Evolutionary conservation across 2,888 invertebrate genomes (phyloP).

Genomic region (Lordiphosa andalusiaca): DNA sequence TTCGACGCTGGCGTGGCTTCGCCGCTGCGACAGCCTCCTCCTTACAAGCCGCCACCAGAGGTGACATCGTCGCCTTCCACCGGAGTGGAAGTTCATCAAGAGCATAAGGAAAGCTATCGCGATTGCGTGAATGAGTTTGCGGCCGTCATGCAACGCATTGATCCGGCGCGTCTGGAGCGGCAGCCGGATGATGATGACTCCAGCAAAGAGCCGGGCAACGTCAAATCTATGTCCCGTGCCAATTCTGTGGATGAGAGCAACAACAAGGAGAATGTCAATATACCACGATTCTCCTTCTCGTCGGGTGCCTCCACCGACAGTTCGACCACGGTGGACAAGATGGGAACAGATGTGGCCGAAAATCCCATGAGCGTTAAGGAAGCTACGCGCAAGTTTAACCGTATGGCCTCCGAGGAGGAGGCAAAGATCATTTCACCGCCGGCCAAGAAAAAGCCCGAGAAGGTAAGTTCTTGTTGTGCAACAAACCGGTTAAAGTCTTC

Average conservation of each 20-base stretch:
- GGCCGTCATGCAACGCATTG: conserved; percentile 71
- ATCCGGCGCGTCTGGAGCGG: conserved; percentile 57
- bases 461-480: conserved; percentile 82
- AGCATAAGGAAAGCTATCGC: conserved; percentile 76
- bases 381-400: conserved; percentile 94
- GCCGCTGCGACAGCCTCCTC: conserved; percentile 80
- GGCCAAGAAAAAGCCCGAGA: conserved; percentile 82
- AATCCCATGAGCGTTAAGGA: conserved; percentile 93
- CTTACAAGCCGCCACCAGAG: conserved; percentile 82
- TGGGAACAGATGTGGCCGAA: conserved; percentile 78
- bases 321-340: conserved; percentile 47
- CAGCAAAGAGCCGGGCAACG: background rate
- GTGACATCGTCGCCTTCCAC: conserved; percentile 32
- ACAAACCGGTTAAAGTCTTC: conserved; percentile 51
- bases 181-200: conserved; percentile 20
- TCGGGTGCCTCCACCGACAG: conserved; percentile 71
- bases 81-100: conserved; percentile 45
- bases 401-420: conserved; percentile 91
- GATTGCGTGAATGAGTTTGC: conserved; percentile 79
- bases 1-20: conserved; percentile 63
- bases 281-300: conserved; percentile 74
- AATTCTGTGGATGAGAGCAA: conserved; percentile 80
- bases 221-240: conserved; percentile 74
- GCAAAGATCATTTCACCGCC: conserved; percentile 82
- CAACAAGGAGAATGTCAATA: conserved; percentile 71